phyloP scores from a whole-genome alignment of 2,888 invertebrate genomes.

The Lamproptera curius region DNA sequence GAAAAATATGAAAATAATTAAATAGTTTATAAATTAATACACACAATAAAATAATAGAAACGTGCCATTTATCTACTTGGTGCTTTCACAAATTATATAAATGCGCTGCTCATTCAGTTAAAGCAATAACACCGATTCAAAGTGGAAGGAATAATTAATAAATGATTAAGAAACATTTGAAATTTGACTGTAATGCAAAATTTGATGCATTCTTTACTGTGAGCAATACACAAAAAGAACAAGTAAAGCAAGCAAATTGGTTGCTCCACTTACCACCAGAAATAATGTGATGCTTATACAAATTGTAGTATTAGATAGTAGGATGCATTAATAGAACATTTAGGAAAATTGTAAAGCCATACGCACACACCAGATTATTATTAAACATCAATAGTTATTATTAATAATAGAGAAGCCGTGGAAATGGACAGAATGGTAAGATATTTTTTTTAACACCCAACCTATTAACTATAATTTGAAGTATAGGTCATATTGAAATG shows the following conservation, averaged over 20 bases:
- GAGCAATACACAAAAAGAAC: conserved; percentile 11
- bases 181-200: conserved; percentile 2
- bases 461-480: conserved; percentile 16
- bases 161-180: not conserved
- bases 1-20: no score
- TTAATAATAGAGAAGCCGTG: conserved; percentile 15
- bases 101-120: conserved; percentile 1
- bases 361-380: conserved; percentile 16
- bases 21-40: not conserved
- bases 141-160: not conserved
- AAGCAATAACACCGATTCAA: no score
- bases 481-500: conserved; percentile 26
- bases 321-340: conserved; percentile 13
- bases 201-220: conserved; percentile 6
- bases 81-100: conserved; percentile 12
- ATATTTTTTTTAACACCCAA: conserved; percentile 15
- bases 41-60: conserved; percentile 4
- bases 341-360: conserved; percentile 10
- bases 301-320: not conserved
- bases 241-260: conserved; percentile 18
- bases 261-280: conserved; percentile 14
- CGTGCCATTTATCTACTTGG: conserved; percentile 16
- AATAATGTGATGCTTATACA: conserved; percentile 3
- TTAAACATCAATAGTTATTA: conserved; percentile 8
- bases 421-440: conserved; percentile 11